phyloP scores from a whole-genome alignment of 2,113 vertebrate genomes.

The Fregata magnificens region DNA sequence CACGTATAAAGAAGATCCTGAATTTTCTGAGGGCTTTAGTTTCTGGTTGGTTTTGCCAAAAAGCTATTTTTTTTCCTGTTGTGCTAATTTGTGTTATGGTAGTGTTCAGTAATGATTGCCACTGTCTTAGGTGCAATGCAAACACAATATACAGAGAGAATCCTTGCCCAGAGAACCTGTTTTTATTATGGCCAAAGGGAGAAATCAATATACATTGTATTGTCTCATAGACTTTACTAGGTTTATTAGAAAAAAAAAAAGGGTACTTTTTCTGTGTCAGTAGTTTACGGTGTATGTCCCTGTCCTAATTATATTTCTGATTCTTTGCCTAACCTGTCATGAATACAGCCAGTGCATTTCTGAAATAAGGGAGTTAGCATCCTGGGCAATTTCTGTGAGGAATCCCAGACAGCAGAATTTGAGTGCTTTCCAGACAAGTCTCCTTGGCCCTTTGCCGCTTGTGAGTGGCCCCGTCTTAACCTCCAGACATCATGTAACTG shows the following conservation, averaged over 20 bases:
- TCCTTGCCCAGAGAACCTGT: neutral
- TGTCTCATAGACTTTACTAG: neutral
- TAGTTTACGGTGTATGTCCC: neutral
- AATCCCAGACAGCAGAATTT: neutral
- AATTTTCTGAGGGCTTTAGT: neutral
- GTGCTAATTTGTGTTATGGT: neutral
- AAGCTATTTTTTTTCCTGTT: neutral
- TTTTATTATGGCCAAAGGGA: neutral
- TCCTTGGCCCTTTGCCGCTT: neutral
- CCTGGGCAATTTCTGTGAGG: neutral
- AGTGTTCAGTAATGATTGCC: neutral
- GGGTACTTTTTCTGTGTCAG: neutral
- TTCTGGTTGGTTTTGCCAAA: slow-evolving; percentile 43
- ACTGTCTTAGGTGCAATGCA: neutral
- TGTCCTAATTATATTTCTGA: neutral
- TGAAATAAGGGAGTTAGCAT: neutral
- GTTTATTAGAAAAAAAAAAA: neutral
- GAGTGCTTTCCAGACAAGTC: neutral
- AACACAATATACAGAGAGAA: neutral
- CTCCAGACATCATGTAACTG: neutral
- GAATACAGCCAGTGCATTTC: neutral
- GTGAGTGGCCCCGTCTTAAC: neutral
- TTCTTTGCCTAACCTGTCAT: neutral
- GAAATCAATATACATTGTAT: neutral
- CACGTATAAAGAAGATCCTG: accelerated